phyloP scores from a whole-genome alignment of 2,113 vertebrate genomes.

The Micromys minutus region DNA sequence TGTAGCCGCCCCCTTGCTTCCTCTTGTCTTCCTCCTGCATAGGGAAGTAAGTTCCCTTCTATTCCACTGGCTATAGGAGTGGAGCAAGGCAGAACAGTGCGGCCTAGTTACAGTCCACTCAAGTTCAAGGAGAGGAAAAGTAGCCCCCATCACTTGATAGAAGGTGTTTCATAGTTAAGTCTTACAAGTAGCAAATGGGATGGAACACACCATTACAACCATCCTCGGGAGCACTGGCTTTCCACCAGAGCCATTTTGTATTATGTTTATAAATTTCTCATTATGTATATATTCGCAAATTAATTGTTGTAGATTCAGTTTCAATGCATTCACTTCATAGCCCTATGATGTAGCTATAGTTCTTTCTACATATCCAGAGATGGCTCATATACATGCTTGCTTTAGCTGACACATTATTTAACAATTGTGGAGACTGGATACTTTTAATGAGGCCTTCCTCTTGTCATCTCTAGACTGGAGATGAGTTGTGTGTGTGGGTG shows the following conservation, averaged over 20 bases:
- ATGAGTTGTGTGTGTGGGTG: too few species aligned
- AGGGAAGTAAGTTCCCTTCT: neutral
- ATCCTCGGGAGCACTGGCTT: neutral
- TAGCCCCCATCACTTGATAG: neutral
- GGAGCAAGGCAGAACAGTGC: neutral
- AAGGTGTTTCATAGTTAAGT: neutral
- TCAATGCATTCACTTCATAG: neutral
- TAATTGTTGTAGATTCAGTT: neutral
- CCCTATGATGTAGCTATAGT: neutral
- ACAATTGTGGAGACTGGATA: neutral
- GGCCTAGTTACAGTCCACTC: neutral
- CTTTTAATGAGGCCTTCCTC: neutral
- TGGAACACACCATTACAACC: neutral
- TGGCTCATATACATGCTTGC: neutral
- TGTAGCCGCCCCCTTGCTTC: neutral
- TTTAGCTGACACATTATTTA: neutral
- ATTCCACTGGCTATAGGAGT: neutral
- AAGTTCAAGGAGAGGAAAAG: neutral
- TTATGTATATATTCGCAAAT: neutral
- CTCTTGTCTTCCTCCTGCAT: neutral
- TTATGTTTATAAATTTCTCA: conserved; percentile 5
- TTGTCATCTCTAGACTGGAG: neutral
- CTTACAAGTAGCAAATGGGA: neutral
- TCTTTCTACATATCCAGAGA: neutral
- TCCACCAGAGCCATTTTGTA: neutral